phyloP scores from a whole-genome alignment of 2,888 invertebrate genomes.

The Listrodromus nycthemerus region DNA sequence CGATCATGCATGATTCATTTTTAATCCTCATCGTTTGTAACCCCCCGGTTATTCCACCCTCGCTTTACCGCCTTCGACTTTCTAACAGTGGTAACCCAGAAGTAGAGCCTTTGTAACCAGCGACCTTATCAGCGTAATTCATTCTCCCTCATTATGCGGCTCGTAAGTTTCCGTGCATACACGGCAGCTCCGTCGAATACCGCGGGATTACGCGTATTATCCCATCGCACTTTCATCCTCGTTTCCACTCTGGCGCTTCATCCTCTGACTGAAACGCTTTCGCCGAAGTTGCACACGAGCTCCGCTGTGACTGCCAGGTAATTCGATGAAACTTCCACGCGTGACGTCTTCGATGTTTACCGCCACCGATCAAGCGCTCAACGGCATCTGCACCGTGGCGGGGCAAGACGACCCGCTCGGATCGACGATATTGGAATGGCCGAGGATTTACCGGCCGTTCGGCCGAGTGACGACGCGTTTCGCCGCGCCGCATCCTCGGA shows the following conservation, averaged over 20 bases:
- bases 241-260: slow-evolving; percentile 6
- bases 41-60: too few relatives aligned
- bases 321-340: slow-evolving; percentile 28
- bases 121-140: slow-evolving; percentile 64
- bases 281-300: slow-evolving; percentile 26
- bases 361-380: slow-evolving; percentile 17
- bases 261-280: slow-evolving; percentile 30
- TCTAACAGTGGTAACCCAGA: slow-evolving; percentile 61
- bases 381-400: not conserved
- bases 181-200: slow-evolving; percentile 41
- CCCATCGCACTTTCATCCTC: slow-evolving; percentile 50
- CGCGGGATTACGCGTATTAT: slow-evolving; percentile 60
- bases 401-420: not conserved
- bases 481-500: slow-evolving; percentile 12
- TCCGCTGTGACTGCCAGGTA: not conserved
- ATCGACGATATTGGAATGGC: slow-evolving; percentile 42
- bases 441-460: slow-evolving; percentile 39
- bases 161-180: slow-evolving; percentile 20
- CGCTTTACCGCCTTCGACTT: too few relatives aligned
- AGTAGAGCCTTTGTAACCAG: slow-evolving; percentile 51
- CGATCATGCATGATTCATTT: slow-evolving; percentile 52
- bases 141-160: slow-evolving; percentile 55
- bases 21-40: slow-evolving; percentile 46
- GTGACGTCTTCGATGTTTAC: slow-evolving; percentile 43
- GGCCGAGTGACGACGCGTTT: slow-evolving; percentile 8